phyloP scores from a whole-genome alignment of 2,113 vertebrate genomes.

The Oxyruncus cristatus region DNA sequence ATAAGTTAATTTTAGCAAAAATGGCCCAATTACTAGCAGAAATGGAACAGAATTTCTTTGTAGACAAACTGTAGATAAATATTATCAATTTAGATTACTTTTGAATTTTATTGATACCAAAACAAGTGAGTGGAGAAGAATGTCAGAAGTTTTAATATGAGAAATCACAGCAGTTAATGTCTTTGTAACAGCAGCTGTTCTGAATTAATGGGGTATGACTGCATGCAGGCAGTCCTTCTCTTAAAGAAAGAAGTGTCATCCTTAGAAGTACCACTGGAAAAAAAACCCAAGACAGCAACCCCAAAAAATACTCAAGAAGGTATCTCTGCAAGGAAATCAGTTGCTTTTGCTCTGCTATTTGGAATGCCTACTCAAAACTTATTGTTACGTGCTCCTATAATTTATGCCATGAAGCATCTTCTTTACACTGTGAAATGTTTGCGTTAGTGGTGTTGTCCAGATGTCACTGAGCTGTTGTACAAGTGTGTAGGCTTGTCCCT shows the following conservation, averaged over 20 bases:
- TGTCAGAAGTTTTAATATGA: neutral
- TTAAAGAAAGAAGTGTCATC: neutral
- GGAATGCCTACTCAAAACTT: neutral
- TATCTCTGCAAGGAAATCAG: neutral
- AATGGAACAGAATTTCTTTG: neutral
- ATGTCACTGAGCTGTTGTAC: neutral
- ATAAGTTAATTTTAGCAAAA: neutral
- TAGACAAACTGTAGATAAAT: neutral
- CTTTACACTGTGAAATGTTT: neutral
- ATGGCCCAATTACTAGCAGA: neutral
- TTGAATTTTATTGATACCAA: neutral
- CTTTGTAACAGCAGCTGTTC: neutral
- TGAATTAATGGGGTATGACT: neutral
- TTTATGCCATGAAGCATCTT: neutral
- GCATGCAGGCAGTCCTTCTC: neutral
- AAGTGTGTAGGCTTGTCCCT: neutral
- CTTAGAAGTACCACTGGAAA: neutral
- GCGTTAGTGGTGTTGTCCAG: neutral
- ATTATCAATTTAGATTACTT: neutral
- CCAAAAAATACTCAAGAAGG: neutral
- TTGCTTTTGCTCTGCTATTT: neutral
- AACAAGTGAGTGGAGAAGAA: neutral
- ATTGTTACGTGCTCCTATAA: neutral
- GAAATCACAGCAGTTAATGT: neutral
- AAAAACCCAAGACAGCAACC: accelerated